Percentiles rank a stretch among this genome's conserved stretches.
These are phyloP conservation scores for Macrophya alboannulata DNA, from an alignment of 2,888 invertebrate species.

Conservation along the genomic window DNA sequence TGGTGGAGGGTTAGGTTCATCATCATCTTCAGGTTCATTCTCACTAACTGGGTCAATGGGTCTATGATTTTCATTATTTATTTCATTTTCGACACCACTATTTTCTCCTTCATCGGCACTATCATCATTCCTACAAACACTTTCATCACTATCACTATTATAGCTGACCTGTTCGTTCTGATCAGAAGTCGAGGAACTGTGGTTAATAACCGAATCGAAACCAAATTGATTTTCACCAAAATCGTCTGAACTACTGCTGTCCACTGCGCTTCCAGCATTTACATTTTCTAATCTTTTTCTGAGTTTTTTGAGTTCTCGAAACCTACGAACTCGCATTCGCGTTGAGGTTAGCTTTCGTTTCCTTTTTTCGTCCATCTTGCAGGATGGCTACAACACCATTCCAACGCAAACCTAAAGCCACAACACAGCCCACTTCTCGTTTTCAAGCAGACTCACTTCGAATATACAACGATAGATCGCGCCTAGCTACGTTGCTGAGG, in stretches of 20 bases:
- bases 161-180: constrained; percentile 26
- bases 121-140: neutral
- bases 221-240: constrained; percentile 16
- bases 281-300: neutral
- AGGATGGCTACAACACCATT: neutral
- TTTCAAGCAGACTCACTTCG: constrained; percentile 12
- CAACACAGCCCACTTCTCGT: neutral
- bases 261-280: neutral
- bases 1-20: constrained; percentile 3
- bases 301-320: constrained; percentile 24
- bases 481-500: neutral
- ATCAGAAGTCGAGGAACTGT: constrained; percentile 13
- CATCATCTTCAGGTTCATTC: constrained; percentile 7
- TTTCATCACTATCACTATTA: constrained; percentile 11
- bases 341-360: constrained; percentile 34
- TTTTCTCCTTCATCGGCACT: neutral
- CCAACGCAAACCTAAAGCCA: neutral
- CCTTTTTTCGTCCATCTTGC: constrained; percentile 11
- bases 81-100: constrained; percentile 5
- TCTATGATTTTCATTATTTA: neutral
- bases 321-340: neutral
- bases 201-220: constrained; percentile 15
- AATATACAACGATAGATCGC: constrained; percentile 26
- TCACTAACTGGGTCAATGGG: neutral
- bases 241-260: constrained; percentile 13